Evolutionary conservation across 2,113 vertebrate species (phyloP), one percentile per base, ranked within the genome.

Genomic region (Anser brachyrhynchus): DNA sequence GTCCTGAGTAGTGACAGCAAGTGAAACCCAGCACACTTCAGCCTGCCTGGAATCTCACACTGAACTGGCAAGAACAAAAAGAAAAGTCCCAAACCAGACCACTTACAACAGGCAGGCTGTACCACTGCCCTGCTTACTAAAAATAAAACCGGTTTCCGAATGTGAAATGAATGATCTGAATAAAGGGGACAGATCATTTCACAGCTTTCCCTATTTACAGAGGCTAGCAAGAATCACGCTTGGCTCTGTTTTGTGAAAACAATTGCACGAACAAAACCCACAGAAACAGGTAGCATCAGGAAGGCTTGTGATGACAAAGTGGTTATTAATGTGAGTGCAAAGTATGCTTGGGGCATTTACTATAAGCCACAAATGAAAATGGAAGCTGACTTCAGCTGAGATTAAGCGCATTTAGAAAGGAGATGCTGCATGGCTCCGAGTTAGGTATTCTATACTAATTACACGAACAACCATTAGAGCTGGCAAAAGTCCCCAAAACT

Each of bases 1-100:
- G 96, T 55, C 67, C 90, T 84, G 96, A 95, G 95, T 8, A 83
- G 16, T 5, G 76, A 80, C 89, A 73, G 61, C 87, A 82, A 93
- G 76, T 0, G 66, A 96, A 95, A 96, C 76, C 18, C 2, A n/a
- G 87, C 44, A 55, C 44, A 8, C 70, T 82, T 43, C 41, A 23
- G 26, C 82, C 72, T 1, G 5, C 49, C 71, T 67, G 90, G 70
- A 67, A 66, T 54, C 89, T 35, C 83, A 77, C 77, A 18, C 66
- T 22, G 1, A 49, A 76, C 39, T 5, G 4, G 12, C 57, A 59
- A 19, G n/a, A 4, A 18, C 9, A 35, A 67, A 29, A 70, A 54
- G 28, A 43, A 62, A 89, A 94, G 86, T 23, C 85, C 84, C 67
- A 93, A 83, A 10, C 39, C 35, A 31, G 17, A 64, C 16, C 78